A percentile compares a stretch with the other conserved stretches of the same genome.
These are phyloP conservation scores for Erinaceus europaeus DNA, from an alignment of 2,113 vertebrate species.

Conservation along the genomic window DNA sequence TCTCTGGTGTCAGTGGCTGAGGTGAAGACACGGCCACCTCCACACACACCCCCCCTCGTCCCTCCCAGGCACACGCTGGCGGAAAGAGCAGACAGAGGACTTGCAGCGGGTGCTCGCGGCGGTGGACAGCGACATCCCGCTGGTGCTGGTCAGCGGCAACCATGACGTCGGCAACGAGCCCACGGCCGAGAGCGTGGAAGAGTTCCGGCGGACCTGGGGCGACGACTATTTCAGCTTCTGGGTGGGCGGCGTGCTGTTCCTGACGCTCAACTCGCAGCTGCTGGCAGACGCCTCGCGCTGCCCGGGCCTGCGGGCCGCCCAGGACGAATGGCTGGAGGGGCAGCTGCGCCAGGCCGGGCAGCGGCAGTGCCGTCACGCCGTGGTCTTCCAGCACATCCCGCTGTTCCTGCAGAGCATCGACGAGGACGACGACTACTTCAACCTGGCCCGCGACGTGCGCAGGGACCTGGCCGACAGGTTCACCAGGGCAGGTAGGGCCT, in stretches of 20 bases:
- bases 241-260: conserved; percentile 93
- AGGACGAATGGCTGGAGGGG: conserved; percentile 91
- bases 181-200: conserved; percentile 83
- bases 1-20: too few relatives aligned
- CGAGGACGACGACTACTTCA: conserved; percentile 95
- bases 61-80: conserved; percentile 85
- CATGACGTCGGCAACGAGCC: conserved; percentile 94
- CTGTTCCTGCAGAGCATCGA: conserved; percentile 87
- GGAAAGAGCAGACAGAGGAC: conserved; percentile 88
- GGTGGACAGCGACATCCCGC: conserved; percentile 86
- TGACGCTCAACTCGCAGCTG: conserved; percentile 96
- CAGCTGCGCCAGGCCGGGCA: conserved; percentile 83
- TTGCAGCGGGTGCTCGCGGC: conserved; percentile 86
- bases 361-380: conserved; percentile 82
- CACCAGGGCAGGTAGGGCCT: conserved; percentile 87
- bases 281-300: conserved; percentile 89
- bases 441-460: conserved; percentile 86
- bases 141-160: conserved; percentile 96
- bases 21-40: too few relatives aligned
- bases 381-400: conserved; percentile 97
- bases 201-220: conserved; percentile 90
- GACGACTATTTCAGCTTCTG: conserved; percentile 98
- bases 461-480: conserved; percentile 88
- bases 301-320: conserved; percentile 85
- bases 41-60: too few relatives aligned